Conservation (phyloP, 2,113 vertebrate species). For the Ailurus styani region DNA sequence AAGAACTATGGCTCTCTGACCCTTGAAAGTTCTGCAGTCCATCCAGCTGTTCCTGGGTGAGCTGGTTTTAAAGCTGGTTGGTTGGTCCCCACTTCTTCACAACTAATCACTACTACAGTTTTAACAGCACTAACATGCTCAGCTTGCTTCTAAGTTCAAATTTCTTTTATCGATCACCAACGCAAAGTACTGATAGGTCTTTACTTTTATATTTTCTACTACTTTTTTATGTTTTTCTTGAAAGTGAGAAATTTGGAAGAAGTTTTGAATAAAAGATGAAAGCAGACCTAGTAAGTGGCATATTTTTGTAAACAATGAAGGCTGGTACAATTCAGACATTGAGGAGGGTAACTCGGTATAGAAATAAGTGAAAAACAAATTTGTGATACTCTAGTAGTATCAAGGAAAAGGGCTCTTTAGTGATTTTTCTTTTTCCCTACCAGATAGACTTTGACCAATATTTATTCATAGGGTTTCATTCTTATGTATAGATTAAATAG, state of each 20-base stretch:
- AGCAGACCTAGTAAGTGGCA: neutral
- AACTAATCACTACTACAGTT: neutral
- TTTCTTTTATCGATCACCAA: neutral
- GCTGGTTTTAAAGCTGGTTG: neutral
- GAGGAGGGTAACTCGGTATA: neutral
- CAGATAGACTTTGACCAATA: neutral
- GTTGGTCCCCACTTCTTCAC: neutral
- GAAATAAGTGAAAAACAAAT: neutral
- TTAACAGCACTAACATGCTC: neutral
- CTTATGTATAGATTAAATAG: neutral
- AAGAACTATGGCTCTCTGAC: neutral
- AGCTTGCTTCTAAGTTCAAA: neutral
- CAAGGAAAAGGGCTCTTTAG: neutral
- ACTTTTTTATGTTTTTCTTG: neutral
- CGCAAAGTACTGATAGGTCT: neutral
- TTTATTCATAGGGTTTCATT: slow-evolving; percentile 47
- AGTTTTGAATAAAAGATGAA: neutral
- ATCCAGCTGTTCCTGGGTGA: neutral
- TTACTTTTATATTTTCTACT: neutral
- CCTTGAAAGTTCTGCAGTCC: neutral
- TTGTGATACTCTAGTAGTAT: neutral
- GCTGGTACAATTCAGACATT: neutral
- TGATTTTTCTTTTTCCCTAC: neutral
- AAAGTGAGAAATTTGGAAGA: slow-evolving; percentile 13
- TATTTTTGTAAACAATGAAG: slow-evolving; percentile 19